Evolutionary conservation across 2,113 vertebrate genomes (phyloP).

Genomic region (Arizona elegans): DNA sequence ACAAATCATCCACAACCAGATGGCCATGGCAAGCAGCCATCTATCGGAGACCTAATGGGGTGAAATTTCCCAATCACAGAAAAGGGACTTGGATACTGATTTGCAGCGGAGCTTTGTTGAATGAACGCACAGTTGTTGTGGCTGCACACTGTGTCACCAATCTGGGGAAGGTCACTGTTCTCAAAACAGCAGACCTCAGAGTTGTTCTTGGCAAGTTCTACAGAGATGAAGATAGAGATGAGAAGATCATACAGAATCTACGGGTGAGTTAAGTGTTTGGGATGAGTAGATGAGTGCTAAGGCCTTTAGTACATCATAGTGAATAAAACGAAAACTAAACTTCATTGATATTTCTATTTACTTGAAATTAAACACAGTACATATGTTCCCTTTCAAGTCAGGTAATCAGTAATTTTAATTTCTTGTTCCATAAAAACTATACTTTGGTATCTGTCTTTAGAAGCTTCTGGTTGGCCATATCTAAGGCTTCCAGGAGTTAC

Average conservation of each 20-base stretch:
- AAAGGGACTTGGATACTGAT: conserved; percentile 87
- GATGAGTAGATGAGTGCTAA: neutral
- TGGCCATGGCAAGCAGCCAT: conserved; percentile 97
- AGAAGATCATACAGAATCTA: conserved; percentile 85
- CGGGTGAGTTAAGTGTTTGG: conserved; percentile 72
- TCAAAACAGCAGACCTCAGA: conserved; percentile 83
- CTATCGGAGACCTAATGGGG: conserved; percentile 75
- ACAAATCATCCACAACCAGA: conserved; percentile 73
- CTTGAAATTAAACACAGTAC: neutral
- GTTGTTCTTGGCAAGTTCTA: conserved; percentile 92
- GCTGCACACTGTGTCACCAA: conserved; percentile 94
- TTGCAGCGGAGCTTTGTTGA: conserved; percentile 92
- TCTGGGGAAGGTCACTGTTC: conserved; percentile 82
- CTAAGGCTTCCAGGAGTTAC: neutral
- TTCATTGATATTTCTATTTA: neutral
- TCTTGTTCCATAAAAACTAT: neutral
- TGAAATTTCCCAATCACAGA: conserved; percentile 65
- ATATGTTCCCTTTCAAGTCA: neutral
- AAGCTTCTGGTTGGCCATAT: neutral
- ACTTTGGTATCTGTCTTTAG: neutral
- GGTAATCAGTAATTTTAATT: neutral
- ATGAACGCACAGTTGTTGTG: conserved; percentile 88
- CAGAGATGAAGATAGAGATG: conserved; percentile 81
- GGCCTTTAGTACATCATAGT: neutral
- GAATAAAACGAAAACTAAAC: neutral